Evolutionary conservation across 2,113 vertebrate species (phyloP), one percentile per base, ranked within the genome.

Genomic region (Tragelaphus scriptus): DNA sequence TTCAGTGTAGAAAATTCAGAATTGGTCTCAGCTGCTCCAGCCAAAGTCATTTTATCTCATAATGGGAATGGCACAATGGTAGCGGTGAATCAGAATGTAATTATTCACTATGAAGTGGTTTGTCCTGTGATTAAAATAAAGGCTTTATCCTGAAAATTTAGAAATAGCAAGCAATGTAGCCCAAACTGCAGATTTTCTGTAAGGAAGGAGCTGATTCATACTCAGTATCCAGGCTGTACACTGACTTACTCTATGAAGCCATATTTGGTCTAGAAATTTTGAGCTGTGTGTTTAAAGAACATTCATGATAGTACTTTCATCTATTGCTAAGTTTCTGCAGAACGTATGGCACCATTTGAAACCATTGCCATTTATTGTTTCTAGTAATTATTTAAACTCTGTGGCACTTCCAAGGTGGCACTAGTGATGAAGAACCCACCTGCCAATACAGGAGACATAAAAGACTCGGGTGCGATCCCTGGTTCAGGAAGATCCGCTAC

Each of bases 41-140:
- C 16, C 68, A 88, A 51, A 88, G 75, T 94, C 80, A 71, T 95
- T 96, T 96, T 93, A 96, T 94, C 47, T 98, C 92, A 92, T 90
- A 84, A 86, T 92, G 36, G 61, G 91, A 96, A 79, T 6, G 81
- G 8, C 12, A 56, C 10, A 21, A 63, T 90, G 85, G 85, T 88
- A 65, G n/a, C 91, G 95, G 68, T 91, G 32, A 97, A 65, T 81
- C 40, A 85, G 49, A 88, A 79, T 55, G 75, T 63, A 51, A 95
- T 92, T 90, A 91, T 93, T 97, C n/a, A 79, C 26, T 44, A n/a
- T 79, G 61, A 93, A 68, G 49, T 49, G 16, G 49, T 88, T 93
- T 97, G 85, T 79, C 56, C 25, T 56, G 11, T 94, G n/a, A 96
- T 85, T 95, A n/a, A 97, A 96, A 95, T 96, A 77, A 97, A 87